Evolutionary conservation across 2,113 vertebrate species (phyloP), one percentile per base, ranked within the genome.

Genomic region (Chaenogobius annularis): DNA sequence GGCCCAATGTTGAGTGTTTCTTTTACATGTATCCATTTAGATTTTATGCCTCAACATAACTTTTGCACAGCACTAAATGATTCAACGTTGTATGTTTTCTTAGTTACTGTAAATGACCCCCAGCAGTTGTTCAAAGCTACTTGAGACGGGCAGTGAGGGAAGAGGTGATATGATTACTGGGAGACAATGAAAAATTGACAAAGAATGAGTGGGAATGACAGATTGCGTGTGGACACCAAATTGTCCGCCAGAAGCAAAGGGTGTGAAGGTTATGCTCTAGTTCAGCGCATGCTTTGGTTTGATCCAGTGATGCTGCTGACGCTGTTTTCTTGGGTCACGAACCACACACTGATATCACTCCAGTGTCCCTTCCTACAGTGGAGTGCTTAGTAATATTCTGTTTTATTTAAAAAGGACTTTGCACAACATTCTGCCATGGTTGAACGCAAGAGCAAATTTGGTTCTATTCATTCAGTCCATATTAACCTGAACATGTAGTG

Each of bases 121-220:
- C 77, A 76, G 65, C 66, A 17, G 72, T 46, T 61, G 70, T 72
- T 77, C 35, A 70, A 68, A 52, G 47, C 46, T 9, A 61, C 58
- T 61, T 65, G 62, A 68, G 68, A 75, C 55, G 50, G 67, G 73
- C 69, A 66, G 54, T 1, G 14, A 61, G 71, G 43, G 52, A 65
- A 72, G 68, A 72, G 62, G 62, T 72, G 65, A 81, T 80, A 73
- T 75, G 46, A 72, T 74, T 68, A 76, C n/a, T 19, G 20, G 20
- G 54, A 72, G 56, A 46, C 37, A 72, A 65, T 70, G 31, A 44
- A 61, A 74, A 64, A 83, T 44, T 69, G 74, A 76, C 66, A 69
- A 70, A 72, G 59, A 67, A 68, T 52, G 61, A 74, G 55, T 65
- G 68, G 66, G 50, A 79, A 80, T 86, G 71, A 79, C 61, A 83